Conservation (phyloP, 2,797 vertebrate species). For the Phylloscopus collybita region DNA sequence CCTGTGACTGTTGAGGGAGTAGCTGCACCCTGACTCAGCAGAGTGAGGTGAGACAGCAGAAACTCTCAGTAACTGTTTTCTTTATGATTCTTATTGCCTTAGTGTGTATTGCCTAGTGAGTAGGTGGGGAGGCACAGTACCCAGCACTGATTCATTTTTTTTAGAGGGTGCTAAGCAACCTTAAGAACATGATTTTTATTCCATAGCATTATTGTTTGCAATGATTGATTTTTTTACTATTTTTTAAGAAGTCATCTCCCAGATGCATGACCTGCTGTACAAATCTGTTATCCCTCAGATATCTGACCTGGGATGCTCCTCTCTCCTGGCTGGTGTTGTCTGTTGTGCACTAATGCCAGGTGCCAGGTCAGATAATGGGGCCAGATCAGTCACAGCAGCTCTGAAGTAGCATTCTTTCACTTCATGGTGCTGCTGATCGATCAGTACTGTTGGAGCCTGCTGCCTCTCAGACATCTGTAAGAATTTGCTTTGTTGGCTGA, state of each 20-base stretch:
- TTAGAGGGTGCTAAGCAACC: neutral
- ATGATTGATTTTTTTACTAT: neutral
- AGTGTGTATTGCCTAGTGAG: neutral
- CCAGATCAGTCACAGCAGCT: neutral
- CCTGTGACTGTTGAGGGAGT: fast-evolving
- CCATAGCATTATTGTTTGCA: neutral
- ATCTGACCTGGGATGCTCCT: neutral
- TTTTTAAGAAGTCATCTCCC: neutral
- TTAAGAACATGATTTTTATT: neutral
- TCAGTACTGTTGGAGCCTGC: neutral
- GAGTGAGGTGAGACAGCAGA: neutral
- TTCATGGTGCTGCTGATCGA: neutral
- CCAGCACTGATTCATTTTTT: neutral
- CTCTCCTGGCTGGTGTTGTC: neutral
- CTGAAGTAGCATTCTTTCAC: neutral
- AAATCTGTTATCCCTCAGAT: neutral
- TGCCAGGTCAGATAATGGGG: neutral
- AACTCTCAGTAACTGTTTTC: neutral
- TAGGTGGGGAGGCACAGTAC: neutral
- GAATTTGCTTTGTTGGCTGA: neutral
- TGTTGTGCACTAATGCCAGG: neutral
- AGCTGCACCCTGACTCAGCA: fast-evolving
- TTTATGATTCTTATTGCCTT: neutral
- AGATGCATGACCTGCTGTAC: neutral
- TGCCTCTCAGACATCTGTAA: neutral